Conservation (phyloP, 2,113 vertebrate species). For the Copsychus sechellarum region DNA sequence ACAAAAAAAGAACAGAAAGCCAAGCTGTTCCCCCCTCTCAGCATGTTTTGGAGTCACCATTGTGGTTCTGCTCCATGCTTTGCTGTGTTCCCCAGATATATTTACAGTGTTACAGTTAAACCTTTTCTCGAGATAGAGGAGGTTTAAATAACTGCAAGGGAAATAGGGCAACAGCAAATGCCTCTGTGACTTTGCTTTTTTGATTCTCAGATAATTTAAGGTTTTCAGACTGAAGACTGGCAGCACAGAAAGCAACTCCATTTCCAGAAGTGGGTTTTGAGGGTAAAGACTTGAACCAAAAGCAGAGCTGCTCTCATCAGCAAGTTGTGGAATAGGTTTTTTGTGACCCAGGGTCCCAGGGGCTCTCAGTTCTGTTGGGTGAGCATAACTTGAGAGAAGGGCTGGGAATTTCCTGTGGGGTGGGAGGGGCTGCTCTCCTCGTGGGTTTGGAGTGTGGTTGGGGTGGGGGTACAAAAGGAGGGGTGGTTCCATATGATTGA, state of each 20-base stretch:
- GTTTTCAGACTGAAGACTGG: not conserved
- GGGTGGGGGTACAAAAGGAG: not conserved
- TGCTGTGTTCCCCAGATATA: not conserved
- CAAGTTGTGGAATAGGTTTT: not conserved
- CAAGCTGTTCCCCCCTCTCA: not conserved
- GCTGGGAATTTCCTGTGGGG: not conserved
- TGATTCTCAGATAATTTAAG: not conserved
- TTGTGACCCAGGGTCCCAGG: not conserved
- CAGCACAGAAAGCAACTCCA: not conserved
- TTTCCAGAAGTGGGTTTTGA: not conserved
- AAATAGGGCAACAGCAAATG: not conserved
- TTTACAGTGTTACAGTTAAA: not conserved
- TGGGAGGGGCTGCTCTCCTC: not conserved
- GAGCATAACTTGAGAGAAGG: not conserved
- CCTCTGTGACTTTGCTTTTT: not conserved
- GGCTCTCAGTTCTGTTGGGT: not conserved
- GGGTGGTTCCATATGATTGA: not conserved
- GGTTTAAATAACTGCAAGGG: not conserved
- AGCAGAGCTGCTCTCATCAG: not conserved
- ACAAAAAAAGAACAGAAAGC: not conserved
- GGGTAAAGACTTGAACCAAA: not conserved
- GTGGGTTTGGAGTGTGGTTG: not conserved
- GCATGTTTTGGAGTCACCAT: not conserved
- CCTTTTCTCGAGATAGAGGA: not conserved
- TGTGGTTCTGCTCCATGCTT: not conserved